Evolutionary conservation across 2,113 vertebrate genomes (phyloP), one percentile per base, ranked within the genome.

Genomic region (Brachirus orientalis): DNA sequence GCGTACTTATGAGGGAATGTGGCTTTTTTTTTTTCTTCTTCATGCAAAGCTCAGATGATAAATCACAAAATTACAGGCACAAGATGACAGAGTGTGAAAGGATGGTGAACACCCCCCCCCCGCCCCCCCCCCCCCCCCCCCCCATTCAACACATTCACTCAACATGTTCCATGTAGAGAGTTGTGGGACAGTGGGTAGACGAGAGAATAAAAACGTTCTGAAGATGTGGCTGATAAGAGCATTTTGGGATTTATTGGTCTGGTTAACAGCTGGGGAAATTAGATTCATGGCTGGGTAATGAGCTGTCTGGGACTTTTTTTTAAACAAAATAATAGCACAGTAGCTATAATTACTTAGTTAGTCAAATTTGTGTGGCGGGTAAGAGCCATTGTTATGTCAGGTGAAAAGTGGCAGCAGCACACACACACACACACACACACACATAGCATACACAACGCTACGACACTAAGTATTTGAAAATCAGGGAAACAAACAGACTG

Each of bases 401-500:
- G 57, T 77, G 80, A 69, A 56, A 47, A 53, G 28, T 43, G 35
- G n/a, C n/a, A n/a, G n/a, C n/a, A n/a, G n/a, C n/a, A n/a, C n/a
- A n/a, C n/a, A n/a, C n/a, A n/a, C n/a, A n/a, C n/a, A n/a, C n/a
- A n/a, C n/a, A n/a, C n/a, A n/a, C n/a, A n/a, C n/a, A n/a, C n/a
- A n/a, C n/a, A n/a, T n/a, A n/a, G n/a, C n/a, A n/a, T n/a, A n/a
- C n/a, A n/a, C n/a, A n/a, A n/a, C n/a, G n/a, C n/a, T n/a, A n/a
- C n/a, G n/a, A 65, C 47, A 64, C 10, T 18, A 45, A 64, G 36
- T 33, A 35, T 28, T 77, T 53, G 45, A 38, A 65, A 65, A 75
- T 83, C 82, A 88, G 83, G 85, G 81, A 83, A 69, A 56, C 10
- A 8, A 22, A 38, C n/a, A 6, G 44, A 20, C 17, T 40, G 54